A percentile compares a stretch with the other conserved stretches of the same genome.
Evolutionary conservation across 2,113 vertebrate species (phyloP).

Genomic region (Struthidea cinerea): DNA sequence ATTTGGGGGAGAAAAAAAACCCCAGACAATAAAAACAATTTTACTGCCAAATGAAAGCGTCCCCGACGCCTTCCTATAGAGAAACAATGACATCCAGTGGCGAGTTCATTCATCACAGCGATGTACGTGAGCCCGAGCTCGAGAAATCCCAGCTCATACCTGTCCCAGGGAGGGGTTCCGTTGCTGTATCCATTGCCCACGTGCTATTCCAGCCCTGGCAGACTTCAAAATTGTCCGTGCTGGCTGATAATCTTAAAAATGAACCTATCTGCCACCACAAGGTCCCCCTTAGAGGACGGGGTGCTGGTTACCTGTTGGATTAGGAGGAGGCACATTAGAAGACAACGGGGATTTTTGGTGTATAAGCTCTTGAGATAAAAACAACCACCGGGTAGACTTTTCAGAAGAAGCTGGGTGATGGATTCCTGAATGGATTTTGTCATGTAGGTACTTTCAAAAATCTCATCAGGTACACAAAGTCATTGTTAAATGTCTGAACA

Average conservation of each 20-base stretch:
- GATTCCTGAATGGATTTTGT: neutral
- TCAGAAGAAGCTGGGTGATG: neutral
- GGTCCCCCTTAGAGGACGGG: neutral
- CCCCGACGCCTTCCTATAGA: slow-evolving; percentile 38
- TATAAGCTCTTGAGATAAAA: neutral
- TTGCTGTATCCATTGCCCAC: neutral
- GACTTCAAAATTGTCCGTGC: neutral
- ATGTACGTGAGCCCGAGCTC: neutral
- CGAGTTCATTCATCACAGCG: slow-evolving; percentile 44
- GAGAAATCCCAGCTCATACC: neutral
- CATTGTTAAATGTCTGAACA: neutral
- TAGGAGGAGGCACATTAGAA: neutral
- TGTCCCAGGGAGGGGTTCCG: neutral
- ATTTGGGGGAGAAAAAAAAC: neutral
- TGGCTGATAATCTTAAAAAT: neutral
- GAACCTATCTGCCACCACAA: neutral
- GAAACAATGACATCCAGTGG: slow-evolving; percentile 77
- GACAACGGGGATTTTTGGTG: neutral
- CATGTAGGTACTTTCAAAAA: neutral
- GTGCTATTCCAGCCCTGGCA: neutral
- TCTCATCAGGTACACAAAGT: neutral
- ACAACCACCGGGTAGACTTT: neutral
- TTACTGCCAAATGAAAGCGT: slow-evolving; percentile 19
- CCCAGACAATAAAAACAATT: neutral
- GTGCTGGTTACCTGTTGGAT: neutral